phyloP scores from a whole-genome alignment of 2,797 vertebrate genomes.

The Kryptopterus vitreolus region DNA sequence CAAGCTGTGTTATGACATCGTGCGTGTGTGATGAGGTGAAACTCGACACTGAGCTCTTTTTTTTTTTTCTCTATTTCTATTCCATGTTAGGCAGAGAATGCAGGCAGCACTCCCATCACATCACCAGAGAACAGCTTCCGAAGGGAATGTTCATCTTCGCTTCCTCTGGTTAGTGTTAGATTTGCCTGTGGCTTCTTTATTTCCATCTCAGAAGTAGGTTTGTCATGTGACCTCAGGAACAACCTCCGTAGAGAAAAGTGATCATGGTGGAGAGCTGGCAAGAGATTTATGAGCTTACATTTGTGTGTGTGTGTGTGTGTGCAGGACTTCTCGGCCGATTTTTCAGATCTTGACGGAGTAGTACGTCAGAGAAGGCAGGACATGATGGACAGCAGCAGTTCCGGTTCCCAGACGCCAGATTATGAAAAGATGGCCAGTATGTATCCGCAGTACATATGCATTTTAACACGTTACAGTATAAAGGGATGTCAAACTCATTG shows the following conservation, averaged over 20 bases:
- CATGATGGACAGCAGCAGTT: conserved; percentile 88
- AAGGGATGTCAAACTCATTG: too few species aligned
- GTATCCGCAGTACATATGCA: conserved; percentile 29
- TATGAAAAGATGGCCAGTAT: conserved; percentile 83
- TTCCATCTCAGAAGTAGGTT: background rate
- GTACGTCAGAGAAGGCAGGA: conserved; percentile 74
- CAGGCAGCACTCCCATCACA: conserved; percentile 81
- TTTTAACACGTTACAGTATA: background rate
- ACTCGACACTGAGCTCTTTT: background rate
- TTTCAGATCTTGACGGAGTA: conserved; percentile 80
- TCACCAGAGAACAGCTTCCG: conserved; percentile 83
- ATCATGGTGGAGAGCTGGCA: background rate
- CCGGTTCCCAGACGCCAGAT: conserved; percentile 84
- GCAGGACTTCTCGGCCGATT: conserved; percentile 74
- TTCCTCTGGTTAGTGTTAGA: conserved; percentile 76
- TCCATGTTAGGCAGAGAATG: conserved; percentile 54
- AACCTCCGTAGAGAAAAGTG: background rate
- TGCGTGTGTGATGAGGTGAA: background rate
- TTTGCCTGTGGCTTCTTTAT: conserved; percentile 14
- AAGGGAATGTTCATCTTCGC: conserved; percentile 71
- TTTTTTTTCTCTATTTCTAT: background rate
- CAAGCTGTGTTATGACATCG: background rate
- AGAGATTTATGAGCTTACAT: background rate
- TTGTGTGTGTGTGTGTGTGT: conserved; percentile 30
- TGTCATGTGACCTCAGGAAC: background rate